Evolutionary conservation across 1,140 invertebrate genomes (phyloP), one percentile per base, ranked within the genome.

Genomic region (Drosophila nikananu): DNA sequence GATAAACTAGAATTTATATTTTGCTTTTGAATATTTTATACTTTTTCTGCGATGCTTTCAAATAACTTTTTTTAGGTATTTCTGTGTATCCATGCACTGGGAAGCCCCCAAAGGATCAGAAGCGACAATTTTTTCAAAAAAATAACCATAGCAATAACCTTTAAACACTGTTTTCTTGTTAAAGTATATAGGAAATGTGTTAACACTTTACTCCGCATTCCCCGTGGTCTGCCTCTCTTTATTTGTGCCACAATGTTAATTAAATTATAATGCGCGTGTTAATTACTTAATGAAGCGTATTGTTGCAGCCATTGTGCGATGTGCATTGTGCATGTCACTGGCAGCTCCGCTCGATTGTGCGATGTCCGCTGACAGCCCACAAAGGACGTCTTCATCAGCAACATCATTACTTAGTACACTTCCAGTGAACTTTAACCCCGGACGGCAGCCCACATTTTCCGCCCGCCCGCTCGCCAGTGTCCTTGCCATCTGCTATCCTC

Each of bases 221-320:
- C 13, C 44, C 19, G 25, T 23, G 30, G 19, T 6, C 21, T 15
- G 27, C 15, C 19, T 39, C 32, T 55, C 21, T 30, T 76, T 51
- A 61, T 76, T 46, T 81, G 75, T 54, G 41, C 70, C 58, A 71
- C 73, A 76, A 70, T 58, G 66, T 83, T 89, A 83, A 87, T 87
- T 83, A 75, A 87, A 75, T 83, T 87, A 78, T 71, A 83, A 81
- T 80, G 80, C 42, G 59, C 77, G 65, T 78, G 77, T 89, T 89
- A 87, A 87, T 87, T 89, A 87, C 59, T 72, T 84, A 87, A 87
- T 84, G 81, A 87, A 89, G 84, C 81, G 84, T 75, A 89, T 83
- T 74, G 70, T 58, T 74, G 73, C 49, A 73, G 70, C 44, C 72
- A 76, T 75, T 83, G 57, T 80, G 37, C 23, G 44, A 68, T 48